Base-by-base conservation (phyloP, 1,140 invertebrate species). In the Drosophila lacertosa region DNA sequence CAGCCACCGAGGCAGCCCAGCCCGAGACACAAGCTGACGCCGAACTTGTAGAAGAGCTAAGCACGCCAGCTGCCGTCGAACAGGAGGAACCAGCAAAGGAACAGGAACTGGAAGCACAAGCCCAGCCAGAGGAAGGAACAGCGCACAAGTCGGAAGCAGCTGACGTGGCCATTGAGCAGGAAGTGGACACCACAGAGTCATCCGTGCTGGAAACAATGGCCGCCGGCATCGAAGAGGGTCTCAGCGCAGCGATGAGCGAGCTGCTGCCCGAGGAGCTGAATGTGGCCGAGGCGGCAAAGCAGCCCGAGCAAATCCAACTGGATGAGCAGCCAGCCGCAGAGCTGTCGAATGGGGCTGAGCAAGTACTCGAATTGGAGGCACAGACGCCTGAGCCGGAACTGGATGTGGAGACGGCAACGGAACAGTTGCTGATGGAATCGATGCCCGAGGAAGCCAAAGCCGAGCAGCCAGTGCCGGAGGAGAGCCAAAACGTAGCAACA, bases 141-240 rank as follows among this genome's bases (percentile, higher is more conserved):
- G 7, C 0, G 7, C 0, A 11, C 39, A 51, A 54, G 20, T 2
- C 11, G 2, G 16, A 48, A 47, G 4, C 35, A 4, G 55, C 42
- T 16, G 40, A 33, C 4, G 10, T 24, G n/a, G 48, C 24, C n/a
- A n/a, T n/a, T n/a, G 80, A 67, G 5, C 75, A 55, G 9, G 81
- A 73, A 42, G 60, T 77, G 40, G 77, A 86, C 22, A 57, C 74
- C 69, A 86, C 81, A 2, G 81, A 86, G 42, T 55, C 74, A n/a
- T 63, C 82, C 2, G 16, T 82, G 11, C 47, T 77, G 39, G 58
- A 80, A 18, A 42, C 70, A n/a, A 63, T 86, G 22, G 69, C 47
- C 2, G 63, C 68, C 11, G 63, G 66, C 63, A 68, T 88, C 3
- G 81, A 86, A 15, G 64, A 88, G 22, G 82, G 81, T 2, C 77